Evolutionary conservation across 2,888 invertebrate species (phyloP), one percentile per base, ranked within the genome.

Genomic region (Halictus quadricinctus): DNA sequence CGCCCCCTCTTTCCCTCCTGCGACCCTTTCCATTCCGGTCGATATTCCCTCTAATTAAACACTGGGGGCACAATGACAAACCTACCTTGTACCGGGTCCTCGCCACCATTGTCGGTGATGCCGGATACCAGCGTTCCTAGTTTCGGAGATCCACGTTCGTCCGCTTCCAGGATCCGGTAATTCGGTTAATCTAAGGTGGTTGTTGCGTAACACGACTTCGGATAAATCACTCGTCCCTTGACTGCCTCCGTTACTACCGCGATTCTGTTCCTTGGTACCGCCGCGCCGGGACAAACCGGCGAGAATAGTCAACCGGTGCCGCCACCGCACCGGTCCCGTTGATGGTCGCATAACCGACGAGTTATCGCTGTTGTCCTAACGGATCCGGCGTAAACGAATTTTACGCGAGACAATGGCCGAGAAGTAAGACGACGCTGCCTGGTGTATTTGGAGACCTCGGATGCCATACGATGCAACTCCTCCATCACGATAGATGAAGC

Each of bases 31-130:
- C 87, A 80, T 81, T 83, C 90, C 87, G 92, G 89, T 92, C 92
- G 92, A 93, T 93, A 92, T 90, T 90, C 90, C 90, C 92, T 93
- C 92, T 94, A 93, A 93, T 93, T 93, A 93, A 93, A 93, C 93
- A 93, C 92, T 89, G 89, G 91, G 90, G 91, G 91, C 90, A 93
- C 92, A 93, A 93, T 93, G 93, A 93, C 93, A 93, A 93, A 93
- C 92, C 91, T 90, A 88, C 90, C 91, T 92, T 89, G 92, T 91
- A 93, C 90, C 76, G 70, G 83, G 66, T 46, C 86, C 86, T 72
- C 83, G 81, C 84, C 85, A 80, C 78, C 81, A 84, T 77, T 88
- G 84, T 80, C 83, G 84, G 81, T 79, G 79, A 77, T 77, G 79
- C 76, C 70, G 89, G 83, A 85, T 86, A 81, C 84, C 76, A 46